Evolutionary conservation across 2,888 invertebrate species (phyloP), one percentile per base, ranked within the genome.

Genomic region (Mesorhabditis spiculigera): DNA sequence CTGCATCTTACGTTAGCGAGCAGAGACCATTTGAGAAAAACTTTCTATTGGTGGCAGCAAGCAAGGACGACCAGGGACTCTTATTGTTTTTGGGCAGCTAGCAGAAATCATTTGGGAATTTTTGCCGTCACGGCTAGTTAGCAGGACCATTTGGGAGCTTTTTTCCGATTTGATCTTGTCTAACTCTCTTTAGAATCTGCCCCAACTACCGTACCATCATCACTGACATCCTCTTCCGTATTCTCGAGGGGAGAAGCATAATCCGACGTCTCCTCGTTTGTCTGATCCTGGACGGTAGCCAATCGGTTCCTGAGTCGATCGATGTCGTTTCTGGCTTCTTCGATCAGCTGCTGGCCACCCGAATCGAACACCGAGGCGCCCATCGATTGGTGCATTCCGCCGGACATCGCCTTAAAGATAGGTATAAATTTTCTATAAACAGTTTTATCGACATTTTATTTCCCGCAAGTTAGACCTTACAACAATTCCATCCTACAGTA

Each of bases 281-380:
- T 79, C 78, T 75, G 87, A 89, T 88, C 72, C 73, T 67, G 74
- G 76, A 41, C 82, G 75, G 45, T 80, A 76, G 64, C 73, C 77
- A 66, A 80, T 80, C 45, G 78, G 77, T 66, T 81, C 71, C 64
- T 74, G 73, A 76, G 70, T 63, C 66, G 71, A 67, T 82, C 81
- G 28, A 81, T 67, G 16, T 82, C 82, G 13, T 71, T 69, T 43
- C 73, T 77, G 5, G 79, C 81, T 65, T 76, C 71, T 65, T 75
- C 79, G 8, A 80, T 70, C 5, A 82, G 61, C 50, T 73, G 69
- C 63, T 73, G 75, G 43, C 72, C 72, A 63, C 58, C 58, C 8
- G 10, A 13, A n/a, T 50, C 58, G n/a, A 50, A 50, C 58, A 50
- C n/a, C 58, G 58, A 50, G 28, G 28, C 28, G 28, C 28, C 28